Percentiles rank a stretch among this genome's conserved stretches.
These are phyloP conservation scores for Salticus scenicus DNA, from an alignment of 2,888 invertebrate species.

Conservation along the genomic window DNA sequence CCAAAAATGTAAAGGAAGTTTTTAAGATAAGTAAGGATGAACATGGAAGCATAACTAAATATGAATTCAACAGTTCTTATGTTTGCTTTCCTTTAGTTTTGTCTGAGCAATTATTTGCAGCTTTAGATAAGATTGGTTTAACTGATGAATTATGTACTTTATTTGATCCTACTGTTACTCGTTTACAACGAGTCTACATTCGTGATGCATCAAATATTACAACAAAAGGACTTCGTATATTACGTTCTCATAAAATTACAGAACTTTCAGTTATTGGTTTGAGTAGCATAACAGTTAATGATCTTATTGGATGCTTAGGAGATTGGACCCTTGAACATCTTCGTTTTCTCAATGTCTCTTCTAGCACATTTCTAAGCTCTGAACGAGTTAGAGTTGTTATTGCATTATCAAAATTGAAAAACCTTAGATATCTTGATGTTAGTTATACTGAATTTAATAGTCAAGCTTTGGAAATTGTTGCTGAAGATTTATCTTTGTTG, in stretches of 20 bases:
- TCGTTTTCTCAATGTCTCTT: conserved; percentile 80
- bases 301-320: conserved; percentile 81
- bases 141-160: conserved; percentile 81
- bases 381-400: conserved; percentile 80
- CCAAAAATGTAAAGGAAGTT: conserved; percentile 39
- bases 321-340: conserved; percentile 82
- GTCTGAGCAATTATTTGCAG: conserved; percentile 79
- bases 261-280: conserved; percentile 81
- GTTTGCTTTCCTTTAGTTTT: conserved; percentile 72
- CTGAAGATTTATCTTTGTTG: conserved; percentile 81
- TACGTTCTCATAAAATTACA: conserved; percentile 81
- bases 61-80: conserved; percentile 42
- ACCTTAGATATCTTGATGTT: conserved; percentile 80
- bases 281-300: conserved; percentile 79
- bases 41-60: conserved; percentile 39
- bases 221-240: conserved; percentile 80
- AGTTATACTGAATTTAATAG: conserved; percentile 83
- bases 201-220: conserved; percentile 80
- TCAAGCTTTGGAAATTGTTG: conserved; percentile 81
- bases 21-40: conserved; percentile 29
- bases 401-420: conserved; percentile 80
- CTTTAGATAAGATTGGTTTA: conserved; percentile 80
- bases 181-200: conserved; percentile 80
- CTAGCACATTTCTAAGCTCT: conserved; percentile 81
- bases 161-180: conserved; percentile 80